A percentile compares a stretch with the other conserved stretches of the same genome.
These are phyloP conservation scores for Drosophila ananassae DNA, from an alignment of 1,140 invertebrate species.

Conservation along the genomic window DNA sequence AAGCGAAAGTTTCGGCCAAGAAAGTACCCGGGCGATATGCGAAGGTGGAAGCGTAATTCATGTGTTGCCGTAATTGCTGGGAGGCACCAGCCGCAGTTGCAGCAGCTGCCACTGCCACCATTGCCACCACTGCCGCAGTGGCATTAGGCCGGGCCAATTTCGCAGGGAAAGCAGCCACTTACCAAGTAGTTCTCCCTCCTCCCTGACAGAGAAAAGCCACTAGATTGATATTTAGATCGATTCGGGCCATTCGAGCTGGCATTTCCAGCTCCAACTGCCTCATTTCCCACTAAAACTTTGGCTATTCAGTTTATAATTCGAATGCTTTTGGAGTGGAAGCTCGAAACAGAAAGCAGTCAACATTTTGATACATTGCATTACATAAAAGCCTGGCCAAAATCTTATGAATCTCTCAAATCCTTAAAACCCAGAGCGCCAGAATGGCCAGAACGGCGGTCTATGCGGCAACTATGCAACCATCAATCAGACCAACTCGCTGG, in stretches of 20 bases:
- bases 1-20: conserved; percentile 58
- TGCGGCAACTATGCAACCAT: conserved; percentile 47
- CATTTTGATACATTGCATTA: conserved; percentile 13
- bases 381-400: conserved; percentile 5
- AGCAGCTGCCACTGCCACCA: conserved; percentile 20
- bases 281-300: conserved; percentile 13
- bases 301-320: conserved; percentile 5
- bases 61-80: conserved; percentile 72
- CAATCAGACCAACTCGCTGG: conserved; percentile 65
- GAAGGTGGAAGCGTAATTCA: conserved; percentile 63
- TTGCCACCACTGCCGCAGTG: no score
- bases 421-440: conserved; percentile 19
- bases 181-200: conserved; percentile 11
- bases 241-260: background rate
- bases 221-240: conserved; percentile 29
- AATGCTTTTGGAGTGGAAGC: background rate
- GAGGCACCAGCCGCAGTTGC: conserved; percentile 13
- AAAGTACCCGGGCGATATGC: conserved; percentile 21
- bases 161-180: conserved; percentile 39
- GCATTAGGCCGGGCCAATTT: conserved; percentile 43
- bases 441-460: background rate
- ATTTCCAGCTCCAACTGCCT: conserved; percentile 8
- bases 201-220: conserved; percentile 4
- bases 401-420: conserved; percentile 24
- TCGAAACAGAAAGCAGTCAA: background rate